phyloP scores from a whole-genome alignment of 2,797 vertebrate species.

The Peromyscus nudipes region DNA sequence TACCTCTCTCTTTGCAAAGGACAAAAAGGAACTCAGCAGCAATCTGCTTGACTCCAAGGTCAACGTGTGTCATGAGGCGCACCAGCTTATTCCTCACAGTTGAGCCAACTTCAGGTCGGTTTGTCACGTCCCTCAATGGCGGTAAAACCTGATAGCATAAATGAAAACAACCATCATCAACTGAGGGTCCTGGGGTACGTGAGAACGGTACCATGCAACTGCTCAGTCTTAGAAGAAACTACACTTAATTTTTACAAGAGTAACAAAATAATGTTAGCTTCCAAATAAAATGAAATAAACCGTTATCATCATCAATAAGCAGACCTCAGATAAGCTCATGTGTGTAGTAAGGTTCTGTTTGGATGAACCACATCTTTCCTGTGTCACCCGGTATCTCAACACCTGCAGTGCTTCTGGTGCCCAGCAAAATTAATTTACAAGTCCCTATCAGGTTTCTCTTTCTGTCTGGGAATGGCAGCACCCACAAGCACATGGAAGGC shows the following conservation, averaged over 20 bases:
- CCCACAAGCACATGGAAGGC: neutral
- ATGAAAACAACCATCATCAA: slow-evolving; percentile 64
- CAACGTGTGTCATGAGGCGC: slow-evolving; percentile 98
- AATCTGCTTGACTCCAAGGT: slow-evolving; percentile 98
- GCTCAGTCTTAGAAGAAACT: slow-evolving; percentile 21
- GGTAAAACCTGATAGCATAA: slow-evolving; percentile 93
- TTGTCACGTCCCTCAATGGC: slow-evolving; percentile 96
- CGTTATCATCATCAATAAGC: neutral
- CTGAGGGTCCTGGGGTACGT: neutral
- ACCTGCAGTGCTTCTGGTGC: neutral
- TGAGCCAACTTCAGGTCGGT: slow-evolving; percentile 96
- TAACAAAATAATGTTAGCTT: slow-evolving; percentile 40
- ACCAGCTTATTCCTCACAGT: slow-evolving; percentile 98
- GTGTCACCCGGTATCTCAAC: neutral
- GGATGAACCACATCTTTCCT: slow-evolving; percentile 47
- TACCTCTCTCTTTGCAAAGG: slow-evolving; percentile 99
- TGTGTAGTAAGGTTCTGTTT: slow-evolving; percentile 6
- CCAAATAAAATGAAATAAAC: slow-evolving; percentile 47
- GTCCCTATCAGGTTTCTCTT: neutral
- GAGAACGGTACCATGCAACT: neutral
- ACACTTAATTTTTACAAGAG: slow-evolving; percentile 30
- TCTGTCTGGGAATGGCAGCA: neutral
- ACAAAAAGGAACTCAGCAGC: slow-evolving; percentile 99
- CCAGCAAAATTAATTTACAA: slow-evolving; percentile 44
- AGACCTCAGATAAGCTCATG: slow-evolving; percentile 22